Percentiles rank a stretch among this genome's conserved stretches.
These are phyloP conservation scores for Drosophila nigromelanica DNA, from an alignment of 1,140 invertebrate species.

Conservation along the genomic window DNA sequence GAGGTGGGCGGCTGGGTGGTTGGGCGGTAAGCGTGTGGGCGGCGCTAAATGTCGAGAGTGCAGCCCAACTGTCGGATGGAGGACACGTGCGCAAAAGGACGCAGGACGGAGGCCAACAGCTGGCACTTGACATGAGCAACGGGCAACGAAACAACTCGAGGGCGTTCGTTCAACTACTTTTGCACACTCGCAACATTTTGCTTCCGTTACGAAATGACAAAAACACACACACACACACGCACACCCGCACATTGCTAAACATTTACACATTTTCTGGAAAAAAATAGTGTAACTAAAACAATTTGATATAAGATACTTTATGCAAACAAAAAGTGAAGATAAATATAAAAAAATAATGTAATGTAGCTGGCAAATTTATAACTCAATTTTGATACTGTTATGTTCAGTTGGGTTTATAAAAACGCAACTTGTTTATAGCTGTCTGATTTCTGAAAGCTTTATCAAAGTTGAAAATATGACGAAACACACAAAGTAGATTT, in stretches of 20 bases:
- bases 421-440: background rate
- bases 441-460: background rate
- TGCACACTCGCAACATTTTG: constrained; percentile 52
- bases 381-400: constrained; percentile 52
- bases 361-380: constrained; percentile 52
- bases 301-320: constrained; percentile 64
- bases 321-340: constrained; percentile 34
- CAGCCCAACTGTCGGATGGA: constrained; percentile 55
- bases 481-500: background rate
- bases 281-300: constrained; percentile 70
- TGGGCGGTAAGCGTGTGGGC: constrained; percentile 54
- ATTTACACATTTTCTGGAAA: constrained; percentile 32
- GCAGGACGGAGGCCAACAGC: constrained; percentile 51
- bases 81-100: constrained; percentile 8
- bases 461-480: background rate
- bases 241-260: background rate
- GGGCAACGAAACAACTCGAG: constrained; percentile 74
- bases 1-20: background rate
- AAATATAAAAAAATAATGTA: constrained; percentile 15
- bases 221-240: constrained; percentile 40
- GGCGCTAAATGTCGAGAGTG: constrained; percentile 71
- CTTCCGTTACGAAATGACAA: constrained; percentile 75
- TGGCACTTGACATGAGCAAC: constrained; percentile 79
- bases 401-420: background rate
- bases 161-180: constrained; percentile 71